Conservation (phyloP, 2,888 invertebrate genomes). For the Nymphalis polychloros region DNA sequence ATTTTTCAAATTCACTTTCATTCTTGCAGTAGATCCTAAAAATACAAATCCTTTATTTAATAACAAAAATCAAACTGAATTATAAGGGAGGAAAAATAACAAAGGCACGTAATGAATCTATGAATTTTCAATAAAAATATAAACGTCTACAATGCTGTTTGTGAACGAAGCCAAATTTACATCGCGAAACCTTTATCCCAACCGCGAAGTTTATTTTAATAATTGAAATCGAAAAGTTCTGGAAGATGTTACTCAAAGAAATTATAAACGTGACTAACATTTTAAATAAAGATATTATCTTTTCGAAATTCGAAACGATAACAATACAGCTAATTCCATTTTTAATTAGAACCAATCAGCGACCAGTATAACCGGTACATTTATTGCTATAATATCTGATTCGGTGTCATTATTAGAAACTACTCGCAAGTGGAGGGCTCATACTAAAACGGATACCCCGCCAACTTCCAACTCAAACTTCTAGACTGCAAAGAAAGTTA, state of each 20-base stretch:
- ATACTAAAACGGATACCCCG: conserved; percentile 52
- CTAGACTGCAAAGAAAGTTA: conserved; percentile 72
- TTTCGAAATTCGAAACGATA: not conserved
- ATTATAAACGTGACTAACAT: conserved; percentile 58
- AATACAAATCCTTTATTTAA: not conserved
- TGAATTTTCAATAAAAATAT: not conserved
- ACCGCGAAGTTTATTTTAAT: conserved; percentile 19
- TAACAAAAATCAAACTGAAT: not conserved
- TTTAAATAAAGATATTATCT: conserved; percentile 31
- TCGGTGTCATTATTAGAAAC: conserved; percentile 37
- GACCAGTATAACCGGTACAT: conserved; percentile 8
- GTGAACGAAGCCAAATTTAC: conserved; percentile 1
- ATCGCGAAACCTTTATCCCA: conserved; percentile 10
- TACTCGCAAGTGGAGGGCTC: conserved; percentile 36
- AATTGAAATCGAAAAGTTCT: conserved; percentile 27
- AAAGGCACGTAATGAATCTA: not conserved
- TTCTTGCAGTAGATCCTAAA: too few species aligned
- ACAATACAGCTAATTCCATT: conserved; percentile 12
- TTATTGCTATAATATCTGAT: conserved; percentile 35
- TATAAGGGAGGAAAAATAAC: not conserved
- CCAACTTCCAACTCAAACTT: conserved; percentile 64
- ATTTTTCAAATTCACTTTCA: too few species aligned
- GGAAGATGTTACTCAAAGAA: conserved; percentile 26
- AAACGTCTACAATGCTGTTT: conserved; percentile 4
- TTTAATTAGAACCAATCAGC: not conserved